A percentile compares a stretch with the other conserved stretches of the same genome.
Evolutionary conservation across 1,140 invertebrate genomes (phyloP).

Genomic region (Laupala kohalensis): DNA sequence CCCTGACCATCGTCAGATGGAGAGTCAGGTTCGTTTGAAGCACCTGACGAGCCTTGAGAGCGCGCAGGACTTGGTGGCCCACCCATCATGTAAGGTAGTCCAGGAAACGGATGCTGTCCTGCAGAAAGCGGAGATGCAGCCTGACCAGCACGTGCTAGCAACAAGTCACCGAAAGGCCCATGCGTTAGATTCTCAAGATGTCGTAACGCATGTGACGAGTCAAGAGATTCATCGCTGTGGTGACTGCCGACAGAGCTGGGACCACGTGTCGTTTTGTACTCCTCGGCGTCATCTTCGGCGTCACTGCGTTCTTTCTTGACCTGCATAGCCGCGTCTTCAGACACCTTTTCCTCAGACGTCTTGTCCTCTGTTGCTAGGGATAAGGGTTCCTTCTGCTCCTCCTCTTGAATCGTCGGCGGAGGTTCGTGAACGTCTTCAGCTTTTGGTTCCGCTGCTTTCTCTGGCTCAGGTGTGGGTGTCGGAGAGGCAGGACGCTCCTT

Average conservation of each 20-base stretch:
- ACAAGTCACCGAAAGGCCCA: conserved; percentile 50
- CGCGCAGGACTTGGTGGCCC: conserved; percentile 37
- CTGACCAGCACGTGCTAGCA: conserved; percentile 23
- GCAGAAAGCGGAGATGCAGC: conserved; percentile 30
- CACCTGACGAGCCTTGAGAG: conserved; percentile 39
- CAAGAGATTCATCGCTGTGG: conserved; percentile 44
- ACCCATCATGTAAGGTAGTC: conserved; percentile 29
- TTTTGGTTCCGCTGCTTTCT: not conserved
- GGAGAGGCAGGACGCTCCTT: not conserved
- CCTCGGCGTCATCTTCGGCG: conserved; percentile 19
- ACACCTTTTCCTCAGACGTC: conserved; percentile 27
- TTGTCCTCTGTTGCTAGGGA: too few species aligned
- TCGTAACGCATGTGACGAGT: conserved; percentile 56
- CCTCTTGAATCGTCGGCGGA: not conserved
- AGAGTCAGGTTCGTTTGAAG: conserved; percentile 41
- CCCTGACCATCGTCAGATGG: conserved; percentile 42
- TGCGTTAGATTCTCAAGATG: conserved; percentile 68
- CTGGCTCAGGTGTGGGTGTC: not conserved
- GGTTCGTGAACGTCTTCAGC: not conserved
- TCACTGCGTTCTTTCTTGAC: conserved; percentile 17
- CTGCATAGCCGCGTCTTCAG: conserved; percentile 26
- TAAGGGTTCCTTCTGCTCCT: not conserved
- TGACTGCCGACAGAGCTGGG: conserved; percentile 40
- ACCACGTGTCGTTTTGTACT: conserved; percentile 10
- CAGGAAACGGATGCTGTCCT: conserved; percentile 36